Evolutionary conservation across 2,797 vertebrate genomes (phyloP).

Genomic region (Sebastes itinus): DNA sequence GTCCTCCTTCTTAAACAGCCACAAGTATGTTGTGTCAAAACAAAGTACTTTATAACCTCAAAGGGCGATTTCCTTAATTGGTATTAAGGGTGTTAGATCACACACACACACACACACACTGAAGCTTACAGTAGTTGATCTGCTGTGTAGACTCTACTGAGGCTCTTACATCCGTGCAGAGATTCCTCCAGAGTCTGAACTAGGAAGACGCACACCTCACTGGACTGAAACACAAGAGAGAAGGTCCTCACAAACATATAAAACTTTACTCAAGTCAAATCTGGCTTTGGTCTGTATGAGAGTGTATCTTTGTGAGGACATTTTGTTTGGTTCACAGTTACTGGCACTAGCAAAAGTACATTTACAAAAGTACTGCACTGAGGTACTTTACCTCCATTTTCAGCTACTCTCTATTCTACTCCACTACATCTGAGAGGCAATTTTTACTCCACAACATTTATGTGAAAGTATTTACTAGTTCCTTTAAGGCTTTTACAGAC

Average conservation of each 20-base stretch:
- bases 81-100: neutral
- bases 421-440: neutral
- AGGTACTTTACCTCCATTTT: too few relatives aligned
- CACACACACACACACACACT: neutral
- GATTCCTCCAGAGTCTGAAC: conserved; percentile 83
- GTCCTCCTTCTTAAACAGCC: neutral
- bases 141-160: conserved; percentile 60
- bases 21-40: conserved; percentile 16
- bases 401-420: neutral
- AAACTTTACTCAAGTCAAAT: neutral
- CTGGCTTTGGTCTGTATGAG: neutral
- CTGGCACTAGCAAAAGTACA: neutral
- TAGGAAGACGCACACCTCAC: conserved; percentile 83
- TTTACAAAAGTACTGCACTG: neutral
- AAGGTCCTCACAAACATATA: neutral
- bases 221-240: conserved; percentile 73
- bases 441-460: neutral
- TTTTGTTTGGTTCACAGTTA: neutral
- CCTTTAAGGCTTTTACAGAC: neutral
- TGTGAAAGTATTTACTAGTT: neutral
- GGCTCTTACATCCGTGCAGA: conserved; percentile 59
- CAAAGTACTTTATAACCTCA: conserved; percentile 4
- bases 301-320: neutral
- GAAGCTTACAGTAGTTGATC: conserved; percentile 81
- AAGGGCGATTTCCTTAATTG: neutral